Conservation (phyloP, 2,888 invertebrate genomes). For the Macrophya alboannulata region DNA sequence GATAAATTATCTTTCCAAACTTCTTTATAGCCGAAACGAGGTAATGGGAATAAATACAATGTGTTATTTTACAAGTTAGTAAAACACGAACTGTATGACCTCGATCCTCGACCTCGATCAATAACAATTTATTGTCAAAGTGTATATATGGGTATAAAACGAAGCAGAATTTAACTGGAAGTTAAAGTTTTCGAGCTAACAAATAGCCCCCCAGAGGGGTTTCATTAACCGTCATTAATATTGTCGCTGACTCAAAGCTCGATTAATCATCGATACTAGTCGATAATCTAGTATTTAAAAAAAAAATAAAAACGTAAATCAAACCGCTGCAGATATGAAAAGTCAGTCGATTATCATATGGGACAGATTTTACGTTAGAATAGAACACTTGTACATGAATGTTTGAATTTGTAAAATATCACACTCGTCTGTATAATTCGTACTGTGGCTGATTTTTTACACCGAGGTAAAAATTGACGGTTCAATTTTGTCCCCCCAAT, state of each 20-base stretch:
- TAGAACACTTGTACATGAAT: too few relatives aligned
- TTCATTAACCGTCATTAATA: not conserved
- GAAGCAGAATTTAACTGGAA: not conserved
- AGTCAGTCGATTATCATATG: too few relatives aligned
- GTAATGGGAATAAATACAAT: too few relatives aligned
- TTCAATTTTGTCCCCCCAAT: too few relatives aligned
- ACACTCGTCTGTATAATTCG: too few relatives aligned
- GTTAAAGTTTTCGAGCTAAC: not conserved
- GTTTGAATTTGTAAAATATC: too few relatives aligned
- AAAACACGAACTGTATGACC: not conserved
- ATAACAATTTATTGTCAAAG: conserved; percentile 14
- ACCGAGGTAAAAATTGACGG: too few relatives aligned
- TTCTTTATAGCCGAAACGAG: not conserved
- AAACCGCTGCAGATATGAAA: too few relatives aligned
- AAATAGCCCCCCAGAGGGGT: not conserved
- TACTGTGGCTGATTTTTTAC: too few relatives aligned
- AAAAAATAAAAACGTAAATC: not conserved
- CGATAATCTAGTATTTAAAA: not conserved
- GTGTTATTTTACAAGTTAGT: not conserved
- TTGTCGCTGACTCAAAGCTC: not conserved
- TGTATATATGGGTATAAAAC: not conserved
- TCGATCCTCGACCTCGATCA: not conserved
- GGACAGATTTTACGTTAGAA: too few relatives aligned
- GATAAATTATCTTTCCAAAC: not conserved
- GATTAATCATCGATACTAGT: not conserved